A percentile compares a stretch with the other conserved stretches of the same genome.
Conservation (phyloP, 2,888 invertebrate species). For the Pristionchus exspectatus region DNA sequence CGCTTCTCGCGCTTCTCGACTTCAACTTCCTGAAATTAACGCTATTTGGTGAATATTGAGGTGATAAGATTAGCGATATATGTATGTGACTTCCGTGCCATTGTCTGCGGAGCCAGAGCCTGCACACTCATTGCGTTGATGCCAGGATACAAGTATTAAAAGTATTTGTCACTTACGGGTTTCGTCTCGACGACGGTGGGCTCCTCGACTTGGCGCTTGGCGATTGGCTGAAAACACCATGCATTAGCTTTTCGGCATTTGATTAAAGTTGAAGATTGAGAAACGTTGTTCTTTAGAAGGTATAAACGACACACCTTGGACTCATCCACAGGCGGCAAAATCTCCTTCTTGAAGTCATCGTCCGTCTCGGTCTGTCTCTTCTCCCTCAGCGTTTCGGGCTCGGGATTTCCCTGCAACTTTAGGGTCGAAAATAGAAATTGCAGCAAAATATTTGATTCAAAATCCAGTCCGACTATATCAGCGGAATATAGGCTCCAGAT, state of each 20-base stretch:
- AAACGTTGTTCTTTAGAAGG: background rate
- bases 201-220: background rate
- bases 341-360: background rate
- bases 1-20: background rate
- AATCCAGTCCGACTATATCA: too few relatives aligned
- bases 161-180: background rate
- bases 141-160: too few relatives aligned
- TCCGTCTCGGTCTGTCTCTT: background rate
- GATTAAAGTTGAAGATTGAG: too few relatives aligned
- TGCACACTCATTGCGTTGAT: too few relatives aligned
- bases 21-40: too few relatives aligned
- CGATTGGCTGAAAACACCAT: background rate
- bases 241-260: too few relatives aligned
- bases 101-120: too few relatives aligned
- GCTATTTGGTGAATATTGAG: too few relatives aligned
- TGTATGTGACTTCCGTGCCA: too few relatives aligned
- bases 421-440: background rate
- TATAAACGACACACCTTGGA: background rate
- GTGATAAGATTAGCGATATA: too few relatives aligned
- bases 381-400: background rate
- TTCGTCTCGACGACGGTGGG: background rate
- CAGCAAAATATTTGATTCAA: too few relatives aligned
- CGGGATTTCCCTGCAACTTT: background rate
- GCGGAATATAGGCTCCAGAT: too few relatives aligned
- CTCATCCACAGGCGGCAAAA: background rate